Percentiles rank a stretch among this genome's conserved stretches.
phyloP scores from a whole-genome alignment of 2,113 vertebrate genomes.

The Garra rufa region DNA sequence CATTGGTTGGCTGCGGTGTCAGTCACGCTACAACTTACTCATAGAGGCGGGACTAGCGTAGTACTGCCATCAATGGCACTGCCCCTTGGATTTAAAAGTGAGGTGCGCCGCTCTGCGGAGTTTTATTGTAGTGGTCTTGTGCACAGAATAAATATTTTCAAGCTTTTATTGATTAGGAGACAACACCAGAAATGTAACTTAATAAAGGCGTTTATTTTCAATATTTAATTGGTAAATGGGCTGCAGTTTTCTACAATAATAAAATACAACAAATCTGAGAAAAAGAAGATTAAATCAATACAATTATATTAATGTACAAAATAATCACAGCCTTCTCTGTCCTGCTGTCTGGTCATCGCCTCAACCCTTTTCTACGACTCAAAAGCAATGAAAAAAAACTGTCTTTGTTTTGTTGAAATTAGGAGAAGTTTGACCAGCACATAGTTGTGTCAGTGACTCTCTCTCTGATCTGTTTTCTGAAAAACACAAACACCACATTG shows the following conservation, averaged over 20 bases:
- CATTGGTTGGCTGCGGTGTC: conserved; percentile 26
- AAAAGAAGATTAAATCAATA: conserved; percentile 56
- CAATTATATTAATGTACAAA: conserved; percentile 65
- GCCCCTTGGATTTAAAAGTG: background rate
- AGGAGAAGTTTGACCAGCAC: conserved; percentile 22
- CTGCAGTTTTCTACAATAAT: conserved; percentile 64
- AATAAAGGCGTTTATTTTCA: conserved; percentile 65
- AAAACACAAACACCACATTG: background rate
- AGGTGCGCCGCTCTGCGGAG: conserved; percentile 3
- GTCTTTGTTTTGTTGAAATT: background rate
- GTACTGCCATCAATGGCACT: background rate
- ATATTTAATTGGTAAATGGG: conserved; percentile 61
- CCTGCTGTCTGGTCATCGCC: conserved; percentile 37
- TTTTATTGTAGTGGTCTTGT: background rate
- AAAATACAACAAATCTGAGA: conserved; percentile 64
- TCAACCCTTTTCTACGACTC: conserved; percentile 21
- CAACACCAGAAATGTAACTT: conserved; percentile 48
- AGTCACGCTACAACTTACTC: background rate
- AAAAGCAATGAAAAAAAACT: conserved; percentile 16
- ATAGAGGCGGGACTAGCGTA: background rate
- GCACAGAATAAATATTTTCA: background rate
- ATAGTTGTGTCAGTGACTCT: background rate
- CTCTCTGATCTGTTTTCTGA: background rate
- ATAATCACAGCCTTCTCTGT: conserved; percentile 52
- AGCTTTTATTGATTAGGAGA: background rate